Conservation (phyloP, 2,888 invertebrate genomes). For the Plagodis dolabraria region DNA sequence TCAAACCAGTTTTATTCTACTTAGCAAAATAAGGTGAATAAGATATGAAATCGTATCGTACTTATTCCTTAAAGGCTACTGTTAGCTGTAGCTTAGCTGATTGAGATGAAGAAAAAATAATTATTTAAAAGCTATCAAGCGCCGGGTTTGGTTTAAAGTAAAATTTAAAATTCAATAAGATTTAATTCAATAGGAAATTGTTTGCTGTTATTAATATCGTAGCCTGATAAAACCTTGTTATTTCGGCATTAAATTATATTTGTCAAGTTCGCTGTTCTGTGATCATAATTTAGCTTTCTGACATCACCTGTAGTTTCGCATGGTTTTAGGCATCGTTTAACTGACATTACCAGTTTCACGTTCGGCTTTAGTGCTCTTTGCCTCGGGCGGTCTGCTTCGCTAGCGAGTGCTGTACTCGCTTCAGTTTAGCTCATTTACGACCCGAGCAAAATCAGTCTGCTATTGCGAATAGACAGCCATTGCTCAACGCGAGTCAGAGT, state of each 20-base stretch:
- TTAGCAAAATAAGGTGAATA: too few species aligned
- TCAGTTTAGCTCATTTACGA: constrained; percentile 67
- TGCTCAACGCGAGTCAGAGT: constrained; percentile 19
- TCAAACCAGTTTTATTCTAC: constrained; percentile 1
- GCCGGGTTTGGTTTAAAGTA: background rate
- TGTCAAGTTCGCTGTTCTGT: constrained; percentile 15
- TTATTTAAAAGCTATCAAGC: background rate
- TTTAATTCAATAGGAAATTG: too few species aligned
- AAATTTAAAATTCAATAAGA: background rate
- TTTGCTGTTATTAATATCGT: too few species aligned
- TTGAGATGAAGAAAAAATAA: too few species aligned
- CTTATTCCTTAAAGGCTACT: too few species aligned
- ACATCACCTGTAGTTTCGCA: constrained; percentile 26
- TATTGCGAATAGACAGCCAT: constrained; percentile 54
- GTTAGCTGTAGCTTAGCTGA: too few species aligned
- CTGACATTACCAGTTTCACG: constrained; percentile 31
- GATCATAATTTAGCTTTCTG: constrained; percentile 18
- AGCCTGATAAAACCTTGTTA: too few species aligned
- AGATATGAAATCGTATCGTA: too few species aligned
- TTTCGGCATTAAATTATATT: background rate
- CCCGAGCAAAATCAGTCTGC: constrained; percentile 61
- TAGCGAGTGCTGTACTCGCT: constrained; percentile 48
- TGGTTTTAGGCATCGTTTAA: constrained; percentile 29
- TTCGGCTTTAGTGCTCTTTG: constrained; percentile 55
- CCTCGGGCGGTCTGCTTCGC: constrained; percentile 56